Evolutionary conservation across 2,888 invertebrate species (phyloP).

Genomic region (Hedya salicella): DNA sequence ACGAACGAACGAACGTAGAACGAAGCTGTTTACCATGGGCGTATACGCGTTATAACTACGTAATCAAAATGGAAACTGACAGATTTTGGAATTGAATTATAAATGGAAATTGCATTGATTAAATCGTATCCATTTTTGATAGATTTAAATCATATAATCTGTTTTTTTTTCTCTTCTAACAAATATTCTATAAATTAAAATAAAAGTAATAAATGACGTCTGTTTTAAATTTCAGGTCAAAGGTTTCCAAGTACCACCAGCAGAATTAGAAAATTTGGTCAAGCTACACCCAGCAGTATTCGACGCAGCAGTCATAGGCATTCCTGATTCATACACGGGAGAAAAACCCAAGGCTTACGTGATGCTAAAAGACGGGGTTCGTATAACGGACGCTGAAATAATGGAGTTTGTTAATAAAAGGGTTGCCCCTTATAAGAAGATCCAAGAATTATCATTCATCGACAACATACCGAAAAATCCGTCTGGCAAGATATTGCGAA

Average conservation of each 20-base stretch:
- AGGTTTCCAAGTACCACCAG: slow-evolving; percentile 93
- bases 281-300: slow-evolving; percentile 89
- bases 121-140: too few species aligned
- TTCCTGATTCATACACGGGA: slow-evolving; percentile 87
- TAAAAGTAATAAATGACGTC: too few species aligned
- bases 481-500: slow-evolving; percentile 91
- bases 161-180: background rate
- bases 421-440: slow-evolving; percentile 91
- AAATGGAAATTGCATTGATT: too few species aligned
- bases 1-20: too few species aligned
- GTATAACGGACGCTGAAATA: slow-evolving; percentile 83
- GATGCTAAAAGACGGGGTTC: slow-evolving; percentile 78
- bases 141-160: too few species aligned
- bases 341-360: slow-evolving; percentile 92
- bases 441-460: slow-evolving; percentile 88
- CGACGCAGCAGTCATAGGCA: slow-evolving; percentile 94
- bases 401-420: slow-evolving; percentile 86
- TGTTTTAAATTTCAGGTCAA: slow-evolving; percentile 76
- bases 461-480: slow-evolving; percentile 90
- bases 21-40: too few species aligned
- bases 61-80: too few species aligned
- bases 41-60: too few species aligned
- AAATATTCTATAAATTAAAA: background rate
- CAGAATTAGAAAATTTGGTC: slow-evolving; percentile 92
- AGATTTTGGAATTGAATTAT: too few species aligned